Evolutionary conservation across 2,797 vertebrate species (phyloP).

Genomic region (Carduelis carduelis): DNA sequence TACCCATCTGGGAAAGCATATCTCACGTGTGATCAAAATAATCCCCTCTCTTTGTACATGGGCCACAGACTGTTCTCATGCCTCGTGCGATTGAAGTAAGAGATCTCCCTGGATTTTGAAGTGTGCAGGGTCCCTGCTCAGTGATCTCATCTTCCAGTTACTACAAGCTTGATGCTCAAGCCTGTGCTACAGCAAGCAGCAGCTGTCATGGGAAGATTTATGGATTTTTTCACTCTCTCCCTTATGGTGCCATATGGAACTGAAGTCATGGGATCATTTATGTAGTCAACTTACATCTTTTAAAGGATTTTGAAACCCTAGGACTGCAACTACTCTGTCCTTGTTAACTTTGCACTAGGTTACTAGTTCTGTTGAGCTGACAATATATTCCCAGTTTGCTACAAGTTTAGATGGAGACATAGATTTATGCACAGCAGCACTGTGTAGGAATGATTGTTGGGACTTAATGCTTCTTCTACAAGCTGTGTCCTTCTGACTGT

Average conservation of each 20-base stretch:
- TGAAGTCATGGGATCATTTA: not conserved
- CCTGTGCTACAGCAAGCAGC: not conserved
- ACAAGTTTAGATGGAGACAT: not conserved
- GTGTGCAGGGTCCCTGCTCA: not conserved
- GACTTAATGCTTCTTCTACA: not conserved
- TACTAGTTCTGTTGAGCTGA: not conserved
- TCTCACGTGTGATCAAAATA: not conserved
- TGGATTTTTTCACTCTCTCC: not conserved
- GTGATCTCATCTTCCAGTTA: not conserved
- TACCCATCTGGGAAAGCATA: not conserved
- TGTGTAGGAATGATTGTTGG: not conserved
- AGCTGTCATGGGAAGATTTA: not conserved
- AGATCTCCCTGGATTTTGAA: not conserved
- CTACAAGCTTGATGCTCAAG: not conserved
- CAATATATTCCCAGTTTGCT: not conserved
- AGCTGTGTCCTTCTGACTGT: not conserved
- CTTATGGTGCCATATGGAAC: not conserved
- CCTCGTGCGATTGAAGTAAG: not conserved
- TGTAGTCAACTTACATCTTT: not conserved
- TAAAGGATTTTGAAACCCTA: not conserved
- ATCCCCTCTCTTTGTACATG: not conserved
- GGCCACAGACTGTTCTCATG: not conserved
- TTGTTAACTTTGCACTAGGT: not conserved
- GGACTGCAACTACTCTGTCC: not conserved
- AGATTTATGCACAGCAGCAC: not conserved